Evolutionary conservation across 2,113 vertebrate species (phyloP), one percentile per base, ranked within the genome.

Genomic region (Recurvirostra avosetta): DNA sequence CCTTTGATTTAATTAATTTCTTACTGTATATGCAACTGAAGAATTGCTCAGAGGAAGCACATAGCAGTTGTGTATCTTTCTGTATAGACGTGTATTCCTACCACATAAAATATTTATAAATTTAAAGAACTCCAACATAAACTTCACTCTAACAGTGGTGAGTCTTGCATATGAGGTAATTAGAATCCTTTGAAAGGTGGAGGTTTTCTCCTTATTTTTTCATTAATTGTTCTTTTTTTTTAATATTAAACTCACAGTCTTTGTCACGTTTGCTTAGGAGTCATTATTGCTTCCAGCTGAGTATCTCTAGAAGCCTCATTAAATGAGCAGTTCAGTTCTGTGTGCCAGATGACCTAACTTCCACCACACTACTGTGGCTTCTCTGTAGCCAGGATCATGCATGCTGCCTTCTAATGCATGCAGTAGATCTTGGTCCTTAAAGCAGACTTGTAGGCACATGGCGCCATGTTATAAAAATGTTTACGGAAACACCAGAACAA

Each of bases 201-300:
- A 97, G 71, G 58, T 94, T 96, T 96, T 94, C 86, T 96, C 70
- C 86, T 95, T 90, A 67, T 86, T 95, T 94, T 97, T 93, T 94
- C 86, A 89, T 82, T 86, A 70, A 32, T 58, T 85, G 3, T 7
- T 29, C 96, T 97, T 95, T 95, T 96, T 96, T 88, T 97, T 94
- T 90, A 81, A 9, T 97, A 94, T 97, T 97, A 96, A 97, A 97
- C 96, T 91, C 92, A 79, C 32, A 84, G 95, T 90, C 94, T 98
- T 96, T 98, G 97, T 98, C 98, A 96, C 96, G 93, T 95, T 83
- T 96, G 61, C 86, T 91, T 86, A 49, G 71, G 82, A 93, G 72
- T 86, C 84, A 50, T 97, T 97, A 98, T 97, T 97, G 95, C 91
- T 98, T 98, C 97, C 97, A 97, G 97, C 96, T 95, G 96, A 74